These are phyloP conservation scores for Drosophila vallismaia DNA, from an alignment of 2,888 invertebrate species.

Conservation along the genomic window DNA sequence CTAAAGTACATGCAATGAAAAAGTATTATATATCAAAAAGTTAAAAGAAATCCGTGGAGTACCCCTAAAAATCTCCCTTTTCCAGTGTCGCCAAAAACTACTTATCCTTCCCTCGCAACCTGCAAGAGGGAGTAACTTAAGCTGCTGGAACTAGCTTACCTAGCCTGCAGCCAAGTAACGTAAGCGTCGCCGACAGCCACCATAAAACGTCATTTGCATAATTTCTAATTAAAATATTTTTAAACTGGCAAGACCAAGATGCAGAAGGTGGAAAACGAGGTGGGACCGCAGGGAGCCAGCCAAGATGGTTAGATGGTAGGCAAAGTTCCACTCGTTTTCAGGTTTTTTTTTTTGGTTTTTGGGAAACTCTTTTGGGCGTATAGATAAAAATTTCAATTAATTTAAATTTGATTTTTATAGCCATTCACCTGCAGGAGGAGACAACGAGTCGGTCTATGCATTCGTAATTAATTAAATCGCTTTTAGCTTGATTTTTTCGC, in stretches of 20 bases:
- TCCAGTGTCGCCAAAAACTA: background rate
- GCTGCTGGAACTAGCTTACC: conserved; percentile 17
- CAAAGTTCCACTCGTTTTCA: conserved; percentile 17
- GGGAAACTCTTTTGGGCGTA: conserved; percentile 49
- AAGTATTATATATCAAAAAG: no score
- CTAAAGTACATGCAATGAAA: no score
- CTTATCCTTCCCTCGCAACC: conserved; percentile 10
- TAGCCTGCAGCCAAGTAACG: conserved; percentile 18
- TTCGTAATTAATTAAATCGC: conserved; percentile 81
- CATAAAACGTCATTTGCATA: conserved; percentile 67
- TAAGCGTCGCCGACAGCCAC: conserved; percentile 28
- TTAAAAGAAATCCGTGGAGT: background rate
- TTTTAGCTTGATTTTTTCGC: conserved; percentile 51
- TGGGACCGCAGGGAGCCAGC: background rate
- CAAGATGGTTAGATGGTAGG: background rate
- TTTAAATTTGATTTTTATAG: conserved; percentile 70
- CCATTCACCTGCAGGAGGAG: conserved; percentile 64
- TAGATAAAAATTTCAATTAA: conserved; percentile 69
- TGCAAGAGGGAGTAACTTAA: conserved; percentile 24
- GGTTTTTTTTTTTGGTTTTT: conserved; percentile 29
- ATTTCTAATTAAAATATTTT: conserved; percentile 73
- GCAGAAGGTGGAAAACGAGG: conserved; percentile 12
- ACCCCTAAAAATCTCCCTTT: background rate
- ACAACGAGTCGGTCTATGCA: conserved; percentile 60
- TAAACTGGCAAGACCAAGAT: conserved; percentile 15